Evolutionary conservation across 2,888 invertebrate species (phyloP), one percentile per base, ranked within the genome.

Genomic region (Polymixis lichenea): DNA sequence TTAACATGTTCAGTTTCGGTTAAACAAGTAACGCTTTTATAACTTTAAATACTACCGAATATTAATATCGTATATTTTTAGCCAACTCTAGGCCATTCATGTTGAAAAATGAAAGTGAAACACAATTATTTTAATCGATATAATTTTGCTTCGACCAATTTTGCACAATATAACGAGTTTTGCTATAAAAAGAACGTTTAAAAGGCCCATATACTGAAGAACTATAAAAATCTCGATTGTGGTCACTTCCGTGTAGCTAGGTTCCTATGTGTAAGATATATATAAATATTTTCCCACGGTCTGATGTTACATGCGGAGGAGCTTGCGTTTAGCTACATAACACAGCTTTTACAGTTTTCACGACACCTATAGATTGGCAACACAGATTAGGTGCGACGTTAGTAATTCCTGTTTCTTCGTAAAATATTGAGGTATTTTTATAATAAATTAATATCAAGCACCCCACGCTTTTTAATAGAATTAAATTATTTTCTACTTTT

Each of bases 251-350:
- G 11, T 62, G 75, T n/a, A 32, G 64, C 43, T 64, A 43, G 25
- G 38, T 61, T 28, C n/a, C 19, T 55, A 28, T 32, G 51, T 32
- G 60, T 28, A 56, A 13, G 43, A 46, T 66, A 65, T 66, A 9
- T 69, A 65, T 66, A 56, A 49, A 83, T 58, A 53, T 49, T 67
- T 80, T 80, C 84, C 56, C 80, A 80, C 84, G 80, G 53, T 72
- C 38, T 72, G 56, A 51, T 69, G 66, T 82, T 32, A 55, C n/a
- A 65, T 46, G 60, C 43, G 25, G 9, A 60, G 28, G 70, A 78
- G 71, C 32, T 51, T 62, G 56, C 83, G 56, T 67, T 78, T 62
- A 61, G 53, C 15, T 28, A 43, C 62, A 67, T 13, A 25, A 43
- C 62, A 67, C 15, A 25, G 66, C 61, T 43, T 60, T 71, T 72